Conservation (phyloP, 2,888 invertebrate genomes). For the Cremastinae sp. region DNA sequence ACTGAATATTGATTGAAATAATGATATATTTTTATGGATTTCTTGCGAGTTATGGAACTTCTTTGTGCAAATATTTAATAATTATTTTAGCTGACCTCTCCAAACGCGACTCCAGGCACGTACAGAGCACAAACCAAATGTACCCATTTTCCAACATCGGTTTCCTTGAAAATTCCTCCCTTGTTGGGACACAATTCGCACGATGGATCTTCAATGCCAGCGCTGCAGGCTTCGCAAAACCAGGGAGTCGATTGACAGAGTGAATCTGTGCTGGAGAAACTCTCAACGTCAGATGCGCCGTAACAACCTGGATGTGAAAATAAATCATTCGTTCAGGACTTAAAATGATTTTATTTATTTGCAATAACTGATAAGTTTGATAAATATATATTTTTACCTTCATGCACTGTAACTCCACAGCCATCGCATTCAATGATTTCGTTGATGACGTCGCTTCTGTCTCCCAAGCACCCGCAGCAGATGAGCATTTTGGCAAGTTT, state of each 20-base stretch:
- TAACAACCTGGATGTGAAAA: slow-evolving; percentile 87
- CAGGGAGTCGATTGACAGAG: slow-evolving; percentile 98
- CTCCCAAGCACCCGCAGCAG: slow-evolving; percentile 96
- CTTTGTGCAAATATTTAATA: background rate
- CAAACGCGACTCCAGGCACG: slow-evolving; percentile 98
- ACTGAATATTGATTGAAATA: too few relatives aligned
- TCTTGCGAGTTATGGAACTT: background rate
- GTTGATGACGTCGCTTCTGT: slow-evolving; percentile 95
- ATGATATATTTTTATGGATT: background rate
- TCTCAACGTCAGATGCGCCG: slow-evolving; percentile 95
- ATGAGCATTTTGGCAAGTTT: slow-evolving; percentile 88
- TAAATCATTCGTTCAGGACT: background rate
- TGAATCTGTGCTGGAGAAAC: slow-evolving; percentile 95
- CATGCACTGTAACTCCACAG: slow-evolving; percentile 97
- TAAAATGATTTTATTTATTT: background rate
- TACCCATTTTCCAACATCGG: slow-evolving; percentile 98
- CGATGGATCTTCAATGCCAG: slow-evolving; percentile 91
- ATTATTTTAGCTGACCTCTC: slow-evolving; percentile 85
- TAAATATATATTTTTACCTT: too few relatives aligned
- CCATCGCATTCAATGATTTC: slow-evolving; percentile 99
- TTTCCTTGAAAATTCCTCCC: slow-evolving; percentile 96
- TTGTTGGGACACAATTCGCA: slow-evolving; percentile 98
- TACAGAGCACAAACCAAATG: slow-evolving; percentile 98
- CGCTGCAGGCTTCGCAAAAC: slow-evolving; percentile 99
- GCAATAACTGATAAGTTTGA: too few relatives aligned